Evolutionary conservation across 2,888 invertebrate species (phyloP).

Genomic region (Troilus luridus): DNA sequence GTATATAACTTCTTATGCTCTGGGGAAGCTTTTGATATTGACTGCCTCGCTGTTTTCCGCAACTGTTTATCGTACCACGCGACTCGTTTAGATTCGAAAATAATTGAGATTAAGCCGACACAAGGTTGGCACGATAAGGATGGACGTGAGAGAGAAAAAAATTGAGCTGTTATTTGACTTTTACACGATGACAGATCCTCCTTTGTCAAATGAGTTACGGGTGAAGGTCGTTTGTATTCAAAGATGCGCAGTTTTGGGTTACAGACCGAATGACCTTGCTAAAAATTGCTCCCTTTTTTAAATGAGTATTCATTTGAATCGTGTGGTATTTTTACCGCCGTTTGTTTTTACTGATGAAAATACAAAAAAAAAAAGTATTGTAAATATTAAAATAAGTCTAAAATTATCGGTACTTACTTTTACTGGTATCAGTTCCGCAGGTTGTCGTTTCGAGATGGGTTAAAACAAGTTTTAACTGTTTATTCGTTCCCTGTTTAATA

Average conservation of each 20-base stretch:
- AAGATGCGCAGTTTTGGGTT: slow-evolving; percentile 54
- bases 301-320: neutral
- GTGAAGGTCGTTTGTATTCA: slow-evolving; percentile 42
- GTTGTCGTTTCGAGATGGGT: too few species aligned
- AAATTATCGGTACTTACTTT: neutral
- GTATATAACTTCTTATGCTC: too few species aligned
- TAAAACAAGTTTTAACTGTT: too few species aligned
- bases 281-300: slow-evolving; percentile 40
- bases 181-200: neutral
- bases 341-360: neutral
- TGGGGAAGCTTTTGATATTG: too few species aligned
- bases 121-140: neutral
- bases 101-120: neutral
- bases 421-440: too few species aligned
- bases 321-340: neutral
- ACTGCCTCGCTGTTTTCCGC: neutral
- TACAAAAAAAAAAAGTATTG: neutral
- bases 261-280: slow-evolving; percentile 46
- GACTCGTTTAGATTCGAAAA: neutral
- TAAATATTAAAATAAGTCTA: neutral
- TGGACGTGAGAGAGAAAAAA: neutral
- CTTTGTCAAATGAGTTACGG: neutral
- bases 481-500: too few species aligned
- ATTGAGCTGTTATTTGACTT: slow-evolving; percentile 14
- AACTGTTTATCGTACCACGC: neutral